These are phyloP conservation scores for Drosophila maculinotata DNA, from an alignment of 2,888 invertebrate species.

Conservation along the genomic window DNA sequence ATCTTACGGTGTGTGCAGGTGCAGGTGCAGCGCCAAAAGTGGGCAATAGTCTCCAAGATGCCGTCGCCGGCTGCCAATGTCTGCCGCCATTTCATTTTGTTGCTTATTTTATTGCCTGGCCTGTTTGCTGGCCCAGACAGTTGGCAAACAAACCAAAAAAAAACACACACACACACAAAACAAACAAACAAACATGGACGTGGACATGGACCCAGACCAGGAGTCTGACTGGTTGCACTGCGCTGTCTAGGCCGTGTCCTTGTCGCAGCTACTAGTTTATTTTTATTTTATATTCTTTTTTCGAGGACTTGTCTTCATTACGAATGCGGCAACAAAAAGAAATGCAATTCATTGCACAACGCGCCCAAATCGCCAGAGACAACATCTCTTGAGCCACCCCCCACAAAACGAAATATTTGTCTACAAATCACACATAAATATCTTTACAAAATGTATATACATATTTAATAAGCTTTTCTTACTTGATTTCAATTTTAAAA, in stretches of 20 bases:
- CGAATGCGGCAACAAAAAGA: constrained; percentile 47
- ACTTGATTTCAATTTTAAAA: too few species aligned
- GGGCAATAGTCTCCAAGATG: constrained; percentile 57
- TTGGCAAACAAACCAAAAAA: constrained; percentile 53
- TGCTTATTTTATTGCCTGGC: constrained; percentile 75
- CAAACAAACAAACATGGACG: constrained; percentile 38
- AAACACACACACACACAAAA: too few species aligned
- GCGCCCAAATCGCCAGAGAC: constrained; percentile 20
- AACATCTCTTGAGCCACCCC: neutral
- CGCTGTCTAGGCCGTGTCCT: constrained; percentile 49
- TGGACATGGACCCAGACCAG: neutral
- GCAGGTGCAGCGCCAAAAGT: constrained; percentile 29
- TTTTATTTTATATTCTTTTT: constrained; percentile 8
- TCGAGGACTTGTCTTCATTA: constrained; percentile 62
- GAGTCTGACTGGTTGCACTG: constrained; percentile 1
- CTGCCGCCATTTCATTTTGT: constrained; percentile 76
- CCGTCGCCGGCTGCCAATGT: constrained; percentile 49
- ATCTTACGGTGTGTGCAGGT: constrained; percentile 29
- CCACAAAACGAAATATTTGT: constrained; percentile 4
- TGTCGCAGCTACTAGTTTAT: constrained; percentile 29
- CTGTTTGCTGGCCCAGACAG: constrained; percentile 56
- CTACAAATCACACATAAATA: neutral
- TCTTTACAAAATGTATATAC: too few species aligned
- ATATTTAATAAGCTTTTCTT: too few species aligned
- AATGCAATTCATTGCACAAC: constrained; percentile 69